A percentile compares a stretch with the other conserved stretches of the same genome.
Evolutionary conservation across 2,888 invertebrate genomes (phyloP).

Genomic region (Eretmocerus hayati): DNA sequence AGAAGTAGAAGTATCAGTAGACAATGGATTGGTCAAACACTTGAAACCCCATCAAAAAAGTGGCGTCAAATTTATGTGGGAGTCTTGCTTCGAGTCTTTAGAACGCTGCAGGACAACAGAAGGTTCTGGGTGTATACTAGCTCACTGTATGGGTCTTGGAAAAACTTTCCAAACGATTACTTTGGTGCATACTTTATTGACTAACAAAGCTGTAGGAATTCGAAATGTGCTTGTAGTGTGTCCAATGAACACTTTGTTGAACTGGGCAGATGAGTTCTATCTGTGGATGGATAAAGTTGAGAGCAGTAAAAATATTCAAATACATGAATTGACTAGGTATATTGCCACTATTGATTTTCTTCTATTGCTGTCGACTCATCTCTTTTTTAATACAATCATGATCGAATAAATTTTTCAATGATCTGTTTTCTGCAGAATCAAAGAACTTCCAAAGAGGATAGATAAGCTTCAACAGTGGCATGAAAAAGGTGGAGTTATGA

Average conservation of each 20-base stretch:
- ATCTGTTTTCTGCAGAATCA: not conserved
- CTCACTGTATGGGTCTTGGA: slow-evolving; percentile 93
- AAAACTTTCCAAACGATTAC: slow-evolving; percentile 81
- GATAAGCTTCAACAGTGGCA: slow-evolving; percentile 57
- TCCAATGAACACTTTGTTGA: slow-evolving; percentile 84
- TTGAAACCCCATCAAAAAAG: slow-evolving; percentile 83
- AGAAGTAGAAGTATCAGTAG: slow-evolving; percentile 68
- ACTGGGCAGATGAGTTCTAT: slow-evolving; percentile 86
- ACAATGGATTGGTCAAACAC: slow-evolving; percentile 66
- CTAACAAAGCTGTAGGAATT: slow-evolving; percentile 59
- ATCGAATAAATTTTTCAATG: not conserved
- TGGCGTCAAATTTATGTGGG: slow-evolving; percentile 48
- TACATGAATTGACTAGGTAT: slow-evolving; percentile 61
- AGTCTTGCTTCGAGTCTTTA: slow-evolving; percentile 76
- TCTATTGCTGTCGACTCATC: not conserved
- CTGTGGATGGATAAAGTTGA: slow-evolving; percentile 69
- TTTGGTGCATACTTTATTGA: slow-evolving; percentile 73
- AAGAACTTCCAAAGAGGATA: not conserved
- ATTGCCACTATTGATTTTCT: not conserved
- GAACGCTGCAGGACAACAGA: slow-evolving; percentile 58
- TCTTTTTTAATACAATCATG: not conserved
- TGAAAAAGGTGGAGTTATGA: slow-evolving; percentile 74
- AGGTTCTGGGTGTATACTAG: slow-evolving; percentile 83
- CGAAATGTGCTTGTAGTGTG: slow-evolving; percentile 75
- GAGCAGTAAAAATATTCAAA: slow-evolving; percentile 56